Evolutionary conservation across 2,113 vertebrate species (phyloP).

Genomic region (Cololabis saira): DNA sequence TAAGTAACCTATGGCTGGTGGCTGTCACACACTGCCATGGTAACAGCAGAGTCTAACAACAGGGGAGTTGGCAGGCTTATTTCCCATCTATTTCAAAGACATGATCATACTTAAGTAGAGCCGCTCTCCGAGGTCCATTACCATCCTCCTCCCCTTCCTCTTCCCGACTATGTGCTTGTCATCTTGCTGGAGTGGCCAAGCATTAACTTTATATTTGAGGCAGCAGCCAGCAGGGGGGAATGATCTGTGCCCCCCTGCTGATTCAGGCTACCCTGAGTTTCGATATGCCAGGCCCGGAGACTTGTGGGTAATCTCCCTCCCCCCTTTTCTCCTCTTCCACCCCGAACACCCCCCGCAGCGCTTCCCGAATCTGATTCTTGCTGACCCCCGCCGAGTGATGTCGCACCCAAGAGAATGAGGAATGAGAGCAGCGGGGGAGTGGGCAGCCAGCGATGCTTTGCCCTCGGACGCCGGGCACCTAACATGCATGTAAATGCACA

Average conservation of each 20-base stretch:
- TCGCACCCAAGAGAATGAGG: conserved; percentile 65
- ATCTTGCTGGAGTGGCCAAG: conserved; percentile 56
- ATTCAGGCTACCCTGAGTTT: conserved; percentile 60
- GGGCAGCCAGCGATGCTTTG: conserved; percentile 51
- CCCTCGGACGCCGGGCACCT: conserved; percentile 50
- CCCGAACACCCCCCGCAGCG: conserved; percentile 49
- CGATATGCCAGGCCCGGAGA: conserved; percentile 61
- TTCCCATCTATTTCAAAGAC: conserved; percentile 59
- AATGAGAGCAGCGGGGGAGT: conserved; percentile 43
- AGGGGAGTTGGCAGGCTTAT: conserved; percentile 42
- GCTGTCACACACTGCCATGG: conserved; percentile 64
- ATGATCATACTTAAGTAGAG: conserved; percentile 46
- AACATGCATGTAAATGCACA: conserved; percentile 65
- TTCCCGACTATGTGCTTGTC: conserved; percentile 46
- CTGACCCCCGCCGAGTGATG: conserved; percentile 68
- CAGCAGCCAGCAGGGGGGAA: conserved; percentile 54
- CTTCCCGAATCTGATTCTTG: conserved; percentile 71
- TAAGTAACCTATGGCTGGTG: conserved; percentile 62
- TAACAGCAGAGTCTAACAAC: conserved; percentile 59
- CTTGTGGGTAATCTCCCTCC: conserved; percentile 65
- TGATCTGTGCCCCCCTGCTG: conserved; percentile 54
- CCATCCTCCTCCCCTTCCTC: conserved; percentile 16
- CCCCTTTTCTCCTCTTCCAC: not conserved
- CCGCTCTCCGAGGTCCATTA: conserved; percentile 40
- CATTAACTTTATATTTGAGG: conserved; percentile 58